Percentiles rank a stretch among this genome's conserved stretches.
Evolutionary conservation across 2,113 vertebrate genomes (phyloP).

Genomic region (Macrotis lagotis): DNA sequence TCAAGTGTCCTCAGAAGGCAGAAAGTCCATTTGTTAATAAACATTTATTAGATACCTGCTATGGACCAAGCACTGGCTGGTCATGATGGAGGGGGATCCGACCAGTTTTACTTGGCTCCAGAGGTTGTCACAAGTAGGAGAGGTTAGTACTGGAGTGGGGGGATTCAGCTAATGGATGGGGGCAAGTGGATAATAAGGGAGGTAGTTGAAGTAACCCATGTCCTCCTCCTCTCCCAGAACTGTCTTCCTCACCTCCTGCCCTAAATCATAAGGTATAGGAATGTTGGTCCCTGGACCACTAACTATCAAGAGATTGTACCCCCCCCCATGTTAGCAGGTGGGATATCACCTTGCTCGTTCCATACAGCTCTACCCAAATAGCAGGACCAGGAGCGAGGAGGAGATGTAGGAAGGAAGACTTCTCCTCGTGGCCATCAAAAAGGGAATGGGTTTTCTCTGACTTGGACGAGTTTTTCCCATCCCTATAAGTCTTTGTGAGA

Average conservation of each 20-base stretch:
- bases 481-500: not conserved
- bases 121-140: not conserved
- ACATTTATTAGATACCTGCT: not conserved
- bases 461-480: not conserved
- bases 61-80: not conserved
- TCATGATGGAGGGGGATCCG: not conserved
- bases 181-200: not conserved
- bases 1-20: not conserved
- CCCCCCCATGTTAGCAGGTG: not conserved
- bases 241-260: not conserved
- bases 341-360: not conserved
- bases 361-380: too few species aligned
- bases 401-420: not conserved
- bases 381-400: not conserved
- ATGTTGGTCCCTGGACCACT: too few species aligned
- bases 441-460: not conserved
- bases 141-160: not conserved
- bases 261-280: not conserved
- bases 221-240: not conserved
- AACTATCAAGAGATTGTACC: not conserved
- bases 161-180: not conserved
- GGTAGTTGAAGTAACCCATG: not conserved
- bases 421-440: not conserved
- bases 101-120: not conserved
- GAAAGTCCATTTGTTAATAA: not conserved